Conservation (phyloP, 2,888 invertebrate genomes). For the Protophormia terraenovae region DNA sequence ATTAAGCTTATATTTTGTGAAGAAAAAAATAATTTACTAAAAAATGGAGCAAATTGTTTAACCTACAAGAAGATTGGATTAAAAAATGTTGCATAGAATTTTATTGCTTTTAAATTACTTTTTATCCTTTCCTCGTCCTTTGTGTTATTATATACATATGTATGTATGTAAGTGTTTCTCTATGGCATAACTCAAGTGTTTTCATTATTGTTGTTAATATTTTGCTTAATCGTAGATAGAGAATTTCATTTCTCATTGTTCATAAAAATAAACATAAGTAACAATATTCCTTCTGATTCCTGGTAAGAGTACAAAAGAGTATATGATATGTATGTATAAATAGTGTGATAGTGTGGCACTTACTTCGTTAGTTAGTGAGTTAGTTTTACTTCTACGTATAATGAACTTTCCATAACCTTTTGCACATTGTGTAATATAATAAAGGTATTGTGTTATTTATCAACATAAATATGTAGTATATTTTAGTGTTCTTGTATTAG, state of each 20-base stretch:
- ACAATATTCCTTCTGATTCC: neutral
- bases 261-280: neutral
- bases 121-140: neutral
- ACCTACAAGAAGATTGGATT: too few species aligned
- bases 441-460: neutral
- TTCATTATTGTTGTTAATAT: constrained; percentile 43
- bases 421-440: neutral
- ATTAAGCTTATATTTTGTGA: too few species aligned
- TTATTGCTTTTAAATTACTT: neutral
- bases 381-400: neutral
- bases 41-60: too few species aligned
- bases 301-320: neutral
- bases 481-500: neutral
- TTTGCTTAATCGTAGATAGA: neutral
- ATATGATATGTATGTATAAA: neutral
- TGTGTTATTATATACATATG: neutral
- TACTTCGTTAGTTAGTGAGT: neutral
- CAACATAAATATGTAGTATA: neutral
- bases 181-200: constrained; percentile 39
- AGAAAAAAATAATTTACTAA: too few species aligned
- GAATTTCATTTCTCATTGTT: constrained; percentile 20
- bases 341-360: neutral
- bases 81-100: too few species aligned
- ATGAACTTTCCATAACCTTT: constrained; percentile 55
- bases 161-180: neutral